phyloP scores from a whole-genome alignment of 1,140 invertebrate genomes.

The Heterodera carotae region DNA sequence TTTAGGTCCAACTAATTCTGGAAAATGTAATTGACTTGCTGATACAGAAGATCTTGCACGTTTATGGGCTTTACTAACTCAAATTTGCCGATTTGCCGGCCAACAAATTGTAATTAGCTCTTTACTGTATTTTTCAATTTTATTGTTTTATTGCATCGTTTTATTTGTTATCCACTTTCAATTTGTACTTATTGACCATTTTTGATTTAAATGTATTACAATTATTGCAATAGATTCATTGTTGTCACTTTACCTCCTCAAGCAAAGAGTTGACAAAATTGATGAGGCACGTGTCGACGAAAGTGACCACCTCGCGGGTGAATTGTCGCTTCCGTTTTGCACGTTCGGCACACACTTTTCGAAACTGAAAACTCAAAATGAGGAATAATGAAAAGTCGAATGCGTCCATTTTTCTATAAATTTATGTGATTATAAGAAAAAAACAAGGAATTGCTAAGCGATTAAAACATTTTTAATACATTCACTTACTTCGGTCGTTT shows the following conservation, averaged over 20 bases:
- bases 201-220: no score
- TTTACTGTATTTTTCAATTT: no score
- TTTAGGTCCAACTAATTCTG: slow-evolving; percentile 60
- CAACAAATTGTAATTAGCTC: no score
- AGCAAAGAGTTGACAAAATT: slow-evolving; percentile 34
- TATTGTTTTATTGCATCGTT: background rate
- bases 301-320: slow-evolving; percentile 31
- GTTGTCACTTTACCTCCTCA: slow-evolving; percentile 35
- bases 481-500: slow-evolving; percentile 16
- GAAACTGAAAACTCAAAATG: slow-evolving; percentile 6
- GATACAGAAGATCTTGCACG: slow-evolving; percentile 15
- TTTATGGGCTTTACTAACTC: slow-evolving; percentile 10
- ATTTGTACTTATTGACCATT: no score
- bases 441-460: no score
- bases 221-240: no score
- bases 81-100: no score
- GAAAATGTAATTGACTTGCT: slow-evolving; percentile 27
- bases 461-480: slow-evolving; percentile 8
- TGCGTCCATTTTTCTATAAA: no score
- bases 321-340: slow-evolving; percentile 27
- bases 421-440: no score
- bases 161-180: no score
- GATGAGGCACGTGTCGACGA: slow-evolving; percentile 39
- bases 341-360: background rate
- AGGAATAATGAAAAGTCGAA: no score